Conservation (phyloP, 2,888 invertebrate species). For the Automeris io region DNA sequence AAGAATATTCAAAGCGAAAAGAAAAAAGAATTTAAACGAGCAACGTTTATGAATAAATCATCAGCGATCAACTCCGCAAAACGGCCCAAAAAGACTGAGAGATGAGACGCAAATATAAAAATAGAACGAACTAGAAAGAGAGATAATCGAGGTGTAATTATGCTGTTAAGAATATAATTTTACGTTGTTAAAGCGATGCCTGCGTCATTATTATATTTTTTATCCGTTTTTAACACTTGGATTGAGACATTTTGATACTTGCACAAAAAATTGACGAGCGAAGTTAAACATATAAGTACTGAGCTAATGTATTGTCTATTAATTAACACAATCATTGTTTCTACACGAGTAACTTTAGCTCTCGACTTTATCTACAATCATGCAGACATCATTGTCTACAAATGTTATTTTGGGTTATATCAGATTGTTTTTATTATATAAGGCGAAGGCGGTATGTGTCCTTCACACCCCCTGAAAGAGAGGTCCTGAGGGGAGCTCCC, state of each 20-base stretch:
- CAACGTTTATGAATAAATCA: slow-evolving; percentile 50
- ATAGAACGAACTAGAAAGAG: slow-evolving; percentile 31
- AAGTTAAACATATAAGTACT: no score
- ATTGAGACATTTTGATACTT: slow-evolving; percentile 37
- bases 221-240: slow-evolving; percentile 25
- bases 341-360: no score
- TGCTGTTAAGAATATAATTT: slow-evolving; percentile 62
- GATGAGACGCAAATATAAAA: slow-evolving; percentile 20
- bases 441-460: no score
- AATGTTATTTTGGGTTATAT: no score
- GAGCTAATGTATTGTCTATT: no score
- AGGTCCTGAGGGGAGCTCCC: no score
- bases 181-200: slow-evolving; percentile 46
- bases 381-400: no score
- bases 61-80: slow-evolving; percentile 33
- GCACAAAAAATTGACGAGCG: slow-evolving; percentile 4
- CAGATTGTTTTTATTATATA: no score
- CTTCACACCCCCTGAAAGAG: no score
- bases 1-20: slow-evolving; percentile 30
- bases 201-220: slow-evolving; percentile 46
- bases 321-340: no score
- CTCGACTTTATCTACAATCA: no score
- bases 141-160: slow-evolving; percentile 58
- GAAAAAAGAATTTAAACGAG: slow-evolving; percentile 33
- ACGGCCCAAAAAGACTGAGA: slow-evolving; percentile 34